A percentile compares a stretch with the other conserved stretches of the same genome.
Conservation (phyloP, 1,140 invertebrate genomes). For the Prorops nasuta region DNA sequence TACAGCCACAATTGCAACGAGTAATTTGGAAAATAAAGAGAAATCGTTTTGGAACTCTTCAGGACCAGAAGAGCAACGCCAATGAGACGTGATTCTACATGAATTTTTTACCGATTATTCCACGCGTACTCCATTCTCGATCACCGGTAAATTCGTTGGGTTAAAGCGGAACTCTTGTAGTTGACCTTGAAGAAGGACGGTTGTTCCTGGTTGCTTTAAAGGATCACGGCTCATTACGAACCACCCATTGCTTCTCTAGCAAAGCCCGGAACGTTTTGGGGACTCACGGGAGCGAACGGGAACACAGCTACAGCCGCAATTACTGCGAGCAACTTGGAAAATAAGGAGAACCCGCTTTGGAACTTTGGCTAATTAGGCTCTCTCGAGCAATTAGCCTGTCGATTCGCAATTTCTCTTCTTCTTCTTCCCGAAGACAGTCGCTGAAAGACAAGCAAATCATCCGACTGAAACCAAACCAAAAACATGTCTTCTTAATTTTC, state of each 20-base stretch:
- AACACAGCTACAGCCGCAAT: conserved; percentile 13
- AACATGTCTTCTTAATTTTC: too few species aligned
- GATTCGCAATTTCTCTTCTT: conserved; percentile 17
- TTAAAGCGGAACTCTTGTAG: too few species aligned
- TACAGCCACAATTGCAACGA: conserved; percentile 10
- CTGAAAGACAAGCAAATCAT: too few species aligned
- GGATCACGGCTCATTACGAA: neutral
- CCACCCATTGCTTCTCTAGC: neutral
- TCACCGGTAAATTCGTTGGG: too few species aligned
- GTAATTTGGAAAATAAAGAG: too few species aligned
- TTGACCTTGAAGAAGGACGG: too few species aligned
- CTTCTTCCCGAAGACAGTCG: conserved; percentile 4
- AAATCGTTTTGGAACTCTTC: too few species aligned
- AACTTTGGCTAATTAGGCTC: conserved; percentile 14
- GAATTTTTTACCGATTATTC: too few species aligned
- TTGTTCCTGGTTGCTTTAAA: too few species aligned
- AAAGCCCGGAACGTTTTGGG: neutral
- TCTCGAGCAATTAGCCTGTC: conserved; percentile 28
- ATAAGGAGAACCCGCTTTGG: neutral
- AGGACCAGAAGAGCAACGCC: too few species aligned
- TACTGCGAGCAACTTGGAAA: conserved; percentile 5
- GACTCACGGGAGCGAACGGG: conserved; percentile 14
- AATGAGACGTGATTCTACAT: conserved; percentile 55
- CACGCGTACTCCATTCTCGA: too few species aligned
- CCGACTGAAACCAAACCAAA: too few species aligned